These are phyloP conservation scores for Ictalurus furcatus DNA, from an alignment of 2,113 vertebrate genomes.

Conservation along the genomic window DNA sequence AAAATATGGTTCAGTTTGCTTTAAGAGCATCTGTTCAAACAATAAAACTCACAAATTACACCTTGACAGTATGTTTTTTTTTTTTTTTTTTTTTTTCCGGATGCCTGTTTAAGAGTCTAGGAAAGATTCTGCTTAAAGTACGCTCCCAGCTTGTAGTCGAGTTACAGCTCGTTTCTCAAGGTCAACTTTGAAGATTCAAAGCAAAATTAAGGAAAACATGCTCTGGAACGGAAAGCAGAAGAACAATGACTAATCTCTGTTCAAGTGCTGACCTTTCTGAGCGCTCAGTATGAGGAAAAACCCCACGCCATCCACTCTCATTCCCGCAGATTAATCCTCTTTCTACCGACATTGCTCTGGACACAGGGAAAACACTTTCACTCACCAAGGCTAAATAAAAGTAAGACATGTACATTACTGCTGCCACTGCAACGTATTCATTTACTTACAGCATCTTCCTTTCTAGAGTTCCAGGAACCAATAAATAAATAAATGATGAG, in stretches of 20 bases:
- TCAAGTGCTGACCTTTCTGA: constrained; percentile 15
- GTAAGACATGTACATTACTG: constrained; percentile 71
- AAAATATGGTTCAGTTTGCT: neutral
- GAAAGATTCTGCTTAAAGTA: neutral
- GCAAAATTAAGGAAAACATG: constrained; percentile 33
- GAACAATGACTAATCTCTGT: neutral
- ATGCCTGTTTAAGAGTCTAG: neutral
- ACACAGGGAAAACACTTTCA: constrained; percentile 18
- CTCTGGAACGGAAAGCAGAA: constrained; percentile 17
- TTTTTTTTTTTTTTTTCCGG: neutral
- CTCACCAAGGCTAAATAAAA: constrained; percentile 60
- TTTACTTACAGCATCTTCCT: constrained; percentile 64
- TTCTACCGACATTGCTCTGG: neutral
- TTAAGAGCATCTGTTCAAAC: constrained; percentile 11
- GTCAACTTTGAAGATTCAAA: constrained; percentile 32
- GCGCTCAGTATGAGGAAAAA: constrained; percentile 7
- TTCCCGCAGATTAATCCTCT: constrained; percentile 23
- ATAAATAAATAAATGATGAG: constrained; percentile 60
- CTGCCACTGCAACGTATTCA: constrained; percentile 63
- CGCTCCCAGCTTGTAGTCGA: neutral
- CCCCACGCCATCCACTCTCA: neutral
- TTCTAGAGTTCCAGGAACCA: constrained; percentile 58
- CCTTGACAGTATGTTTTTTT: neutral
- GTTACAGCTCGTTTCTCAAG: constrained; percentile 33
- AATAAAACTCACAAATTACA: neutral